Percentiles rank a stretch among this genome's conserved stretches.
These are phyloP conservation scores for Otolemur garnettii DNA, from an alignment of 2,113 vertebrate genomes.

Conservation along the genomic window DNA sequence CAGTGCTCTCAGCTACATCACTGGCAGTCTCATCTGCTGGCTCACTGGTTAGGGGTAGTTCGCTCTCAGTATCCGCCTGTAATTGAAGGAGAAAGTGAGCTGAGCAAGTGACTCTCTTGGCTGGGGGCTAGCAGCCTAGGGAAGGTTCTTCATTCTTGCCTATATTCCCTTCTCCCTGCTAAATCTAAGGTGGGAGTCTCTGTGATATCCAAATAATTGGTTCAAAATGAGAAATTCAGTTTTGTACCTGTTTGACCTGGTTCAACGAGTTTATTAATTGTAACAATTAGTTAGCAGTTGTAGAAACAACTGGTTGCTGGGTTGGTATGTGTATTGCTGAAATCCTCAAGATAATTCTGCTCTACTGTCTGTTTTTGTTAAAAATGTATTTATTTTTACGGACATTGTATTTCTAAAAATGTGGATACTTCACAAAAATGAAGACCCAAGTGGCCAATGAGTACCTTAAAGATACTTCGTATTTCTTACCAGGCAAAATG, in stretches of 20 bases:
- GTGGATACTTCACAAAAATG: background rate
- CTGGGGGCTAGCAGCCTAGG: too few relatives aligned
- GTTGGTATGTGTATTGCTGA: background rate
- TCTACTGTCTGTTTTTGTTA: background rate
- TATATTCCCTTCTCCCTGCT: background rate
- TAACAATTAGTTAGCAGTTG: too few relatives aligned
- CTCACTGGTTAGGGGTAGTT: conserved; percentile 72
- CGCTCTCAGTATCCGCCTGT: conserved; percentile 81
- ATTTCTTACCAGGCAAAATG: background rate
- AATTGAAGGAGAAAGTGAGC: conserved; percentile 73
- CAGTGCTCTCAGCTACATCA: too few relatives aligned
- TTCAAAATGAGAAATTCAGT: conserved; percentile 23
- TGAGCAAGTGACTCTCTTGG: background rate
- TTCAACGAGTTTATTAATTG: background rate
- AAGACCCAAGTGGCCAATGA: background rate
- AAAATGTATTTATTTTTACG: background rate
- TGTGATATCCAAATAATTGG: background rate
- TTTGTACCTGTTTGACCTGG: background rate
- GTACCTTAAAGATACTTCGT: background rate
- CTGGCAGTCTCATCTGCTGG: too few relatives aligned
- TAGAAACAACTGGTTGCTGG: background rate
- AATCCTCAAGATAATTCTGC: conserved; percentile 16
- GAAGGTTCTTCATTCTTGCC: background rate
- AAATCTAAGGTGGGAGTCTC: background rate
- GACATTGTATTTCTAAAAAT: background rate